Evolutionary conservation across 1,140 invertebrate species (phyloP).

Genomic region (Orchesella cincta): DNA sequence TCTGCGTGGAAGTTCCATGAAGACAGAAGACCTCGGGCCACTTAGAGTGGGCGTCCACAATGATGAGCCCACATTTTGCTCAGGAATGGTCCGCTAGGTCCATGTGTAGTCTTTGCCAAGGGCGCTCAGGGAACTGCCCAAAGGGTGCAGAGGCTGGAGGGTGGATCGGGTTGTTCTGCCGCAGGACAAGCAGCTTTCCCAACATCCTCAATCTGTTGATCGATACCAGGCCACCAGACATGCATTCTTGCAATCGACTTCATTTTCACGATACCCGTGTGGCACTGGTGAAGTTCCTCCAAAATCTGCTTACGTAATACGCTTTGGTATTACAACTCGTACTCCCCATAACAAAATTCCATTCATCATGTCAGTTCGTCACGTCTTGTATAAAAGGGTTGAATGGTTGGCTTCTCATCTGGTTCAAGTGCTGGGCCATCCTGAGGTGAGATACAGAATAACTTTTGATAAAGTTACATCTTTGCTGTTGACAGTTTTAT

Average conservation of each 20-base stretch:
- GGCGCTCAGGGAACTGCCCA: too few relatives aligned
- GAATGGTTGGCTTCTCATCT: too few relatives aligned
- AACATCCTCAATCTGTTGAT: constrained; percentile 52
- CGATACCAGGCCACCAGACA: constrained; percentile 50
- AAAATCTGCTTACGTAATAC: constrained; percentile 49
- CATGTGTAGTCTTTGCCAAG: too few relatives aligned
- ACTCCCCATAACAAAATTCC: constrained; percentile 50
- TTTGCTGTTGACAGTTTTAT: too few relatives aligned
- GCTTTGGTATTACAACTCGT: constrained; percentile 54
- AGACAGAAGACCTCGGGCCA: constrained; percentile 56
- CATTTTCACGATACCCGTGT: constrained; percentile 58
- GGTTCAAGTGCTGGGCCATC: too few relatives aligned
- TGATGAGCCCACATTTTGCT: constrained; percentile 54
- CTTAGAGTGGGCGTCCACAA: constrained; percentile 59
- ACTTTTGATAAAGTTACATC: too few relatives aligned
- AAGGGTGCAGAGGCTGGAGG: constrained; percentile 45
- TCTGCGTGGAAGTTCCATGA: constrained; percentile 23
- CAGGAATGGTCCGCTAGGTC: too few relatives aligned
- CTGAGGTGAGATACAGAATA: too few relatives aligned
- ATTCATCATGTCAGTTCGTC: too few relatives aligned
- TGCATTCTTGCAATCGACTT: constrained; percentile 55
- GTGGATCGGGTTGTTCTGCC: constrained; percentile 43
- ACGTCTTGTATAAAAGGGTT: too few relatives aligned
- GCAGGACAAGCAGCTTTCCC: constrained; percentile 49
- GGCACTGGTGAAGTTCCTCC: constrained; percentile 55